Base-by-base conservation (phyloP, 2,113 vertebrate species). In the Strigops habroptila region DNA sequence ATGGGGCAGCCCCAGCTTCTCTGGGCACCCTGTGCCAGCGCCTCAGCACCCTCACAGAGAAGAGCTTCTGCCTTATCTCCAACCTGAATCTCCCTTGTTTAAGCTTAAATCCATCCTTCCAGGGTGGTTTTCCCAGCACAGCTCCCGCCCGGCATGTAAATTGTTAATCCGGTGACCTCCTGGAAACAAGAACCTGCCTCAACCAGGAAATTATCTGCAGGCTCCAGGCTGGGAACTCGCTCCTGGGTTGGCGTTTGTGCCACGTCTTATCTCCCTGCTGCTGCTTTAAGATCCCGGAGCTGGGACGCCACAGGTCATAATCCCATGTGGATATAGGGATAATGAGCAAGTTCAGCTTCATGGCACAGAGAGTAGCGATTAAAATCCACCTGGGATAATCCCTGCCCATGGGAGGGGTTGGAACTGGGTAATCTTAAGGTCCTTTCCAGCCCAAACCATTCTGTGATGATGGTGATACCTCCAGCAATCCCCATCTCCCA, bases 291-390 rank as follows among this genome's bases (percentile, higher is more conserved):
- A 15, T 65, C 23, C 48, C 3, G 1, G 67, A 53, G 51, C 4
- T 23, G 44, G 69, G 51, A 48, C 3, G 1, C 23, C 1, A 1
- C 3, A 1, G 8, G 16, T 71, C 14, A 1, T 65, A 22, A 43
- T 33, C 33, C 55, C 33, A 4, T 9, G 17, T 35, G 44, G 67
- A 27, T 48, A 39, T 22, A 23, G 35, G 49, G 19, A 25, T 48
- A 35, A 22, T 18, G 7, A 68, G 16, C 3, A 23, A 23, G 13
- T 46, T n/a, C 28, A 2, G 1, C 43, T 81, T 39, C 15, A 0
- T 10, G 33, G 43, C 35, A 14, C 0, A 1, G 63, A 65, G 25
- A 16, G 57, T 19, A 63, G 14, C 0, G 18, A 23, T 67, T 49
- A 22, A 65, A 46, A 71, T 53, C 71, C 59, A 10, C 77, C 18